Evolutionary conservation across 2,888 invertebrate species (phyloP).

Genomic region (Acanthosepion pharaonis): DNA sequence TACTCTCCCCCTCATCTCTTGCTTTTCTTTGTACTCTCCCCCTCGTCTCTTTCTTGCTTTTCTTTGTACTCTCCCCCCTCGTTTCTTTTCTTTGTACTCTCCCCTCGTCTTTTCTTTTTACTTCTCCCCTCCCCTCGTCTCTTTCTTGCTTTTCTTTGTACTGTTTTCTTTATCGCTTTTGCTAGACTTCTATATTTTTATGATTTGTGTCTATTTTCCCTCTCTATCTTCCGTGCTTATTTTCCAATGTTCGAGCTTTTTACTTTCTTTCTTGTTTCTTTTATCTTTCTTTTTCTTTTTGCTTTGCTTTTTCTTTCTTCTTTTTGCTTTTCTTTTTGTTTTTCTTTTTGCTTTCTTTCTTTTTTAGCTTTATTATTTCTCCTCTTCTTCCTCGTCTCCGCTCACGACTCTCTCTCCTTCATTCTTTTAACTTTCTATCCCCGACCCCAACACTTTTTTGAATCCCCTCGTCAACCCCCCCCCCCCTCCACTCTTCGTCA

Average conservation of each 20-base stretch:
- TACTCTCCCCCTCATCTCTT: too few species aligned
- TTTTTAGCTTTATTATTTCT: neutral
- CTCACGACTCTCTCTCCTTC: neutral
- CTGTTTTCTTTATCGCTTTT: neutral
- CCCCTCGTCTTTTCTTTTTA: neutral
- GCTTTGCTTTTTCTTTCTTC: neutral
- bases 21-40: neutral
- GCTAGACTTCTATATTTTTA: neutral
- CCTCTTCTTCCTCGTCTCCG: neutral
- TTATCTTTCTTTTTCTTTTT: neutral
- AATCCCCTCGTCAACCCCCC: neutral
- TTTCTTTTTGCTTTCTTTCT: too few species aligned
- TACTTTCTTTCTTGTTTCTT: neutral
- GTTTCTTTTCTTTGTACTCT: neutral
- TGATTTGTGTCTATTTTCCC: neutral
- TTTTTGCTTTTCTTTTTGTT: neutral
- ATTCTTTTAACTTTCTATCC: neutral
- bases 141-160: neutral
- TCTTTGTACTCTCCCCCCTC: neutral
- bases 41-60: too few species aligned
- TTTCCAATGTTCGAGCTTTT: neutral
- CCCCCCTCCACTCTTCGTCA: too few species aligned
- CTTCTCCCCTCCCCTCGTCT: neutral
- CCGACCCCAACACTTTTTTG: neutral
- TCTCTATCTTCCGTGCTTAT: constrained; percentile 35